Percentiles rank a stretch among this genome's conserved stretches.
These are phyloP conservation scores for Prietella phreatophila DNA, from an alignment of 2,113 vertebrate species.

Conservation along the genomic window DNA sequence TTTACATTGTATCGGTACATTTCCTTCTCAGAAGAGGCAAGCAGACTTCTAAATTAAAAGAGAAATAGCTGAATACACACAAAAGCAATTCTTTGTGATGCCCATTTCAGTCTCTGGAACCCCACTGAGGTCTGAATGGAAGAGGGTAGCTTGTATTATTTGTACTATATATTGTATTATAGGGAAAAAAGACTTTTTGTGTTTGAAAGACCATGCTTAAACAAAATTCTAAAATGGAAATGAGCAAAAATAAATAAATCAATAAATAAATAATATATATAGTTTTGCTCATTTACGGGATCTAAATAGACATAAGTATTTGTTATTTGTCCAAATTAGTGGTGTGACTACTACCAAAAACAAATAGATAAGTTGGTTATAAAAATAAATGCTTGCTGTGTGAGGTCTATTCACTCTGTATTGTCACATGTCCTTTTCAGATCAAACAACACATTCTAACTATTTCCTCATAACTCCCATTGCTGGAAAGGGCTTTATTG, in stretches of 20 bases:
- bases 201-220: background rate
- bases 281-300: background rate
- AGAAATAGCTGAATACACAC: background rate
- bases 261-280: too few relatives aligned
- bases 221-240: too few relatives aligned
- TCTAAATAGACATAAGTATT: background rate
- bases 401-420: background rate
- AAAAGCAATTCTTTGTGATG: background rate
- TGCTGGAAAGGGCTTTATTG: slow-evolving; percentile 38
- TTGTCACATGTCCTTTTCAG: slow-evolving; percentile 31
- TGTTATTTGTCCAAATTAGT: background rate
- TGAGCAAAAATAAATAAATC: too few relatives aligned
- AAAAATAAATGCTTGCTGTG: background rate
- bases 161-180: background rate
- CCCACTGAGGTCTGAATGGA: background rate
- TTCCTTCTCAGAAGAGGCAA: background rate
- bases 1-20: background rate
- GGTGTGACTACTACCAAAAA: background rate
- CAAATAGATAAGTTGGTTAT: background rate
- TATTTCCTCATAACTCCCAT: slow-evolving; percentile 41
- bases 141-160: background rate
- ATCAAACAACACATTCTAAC: slow-evolving; percentile 20
- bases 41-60: background rate
- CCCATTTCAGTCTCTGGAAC: background rate
- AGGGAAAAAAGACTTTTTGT: background rate